Conservation (phyloP, 2,888 invertebrate species). For the Meiosimyza platycephala region DNA sequence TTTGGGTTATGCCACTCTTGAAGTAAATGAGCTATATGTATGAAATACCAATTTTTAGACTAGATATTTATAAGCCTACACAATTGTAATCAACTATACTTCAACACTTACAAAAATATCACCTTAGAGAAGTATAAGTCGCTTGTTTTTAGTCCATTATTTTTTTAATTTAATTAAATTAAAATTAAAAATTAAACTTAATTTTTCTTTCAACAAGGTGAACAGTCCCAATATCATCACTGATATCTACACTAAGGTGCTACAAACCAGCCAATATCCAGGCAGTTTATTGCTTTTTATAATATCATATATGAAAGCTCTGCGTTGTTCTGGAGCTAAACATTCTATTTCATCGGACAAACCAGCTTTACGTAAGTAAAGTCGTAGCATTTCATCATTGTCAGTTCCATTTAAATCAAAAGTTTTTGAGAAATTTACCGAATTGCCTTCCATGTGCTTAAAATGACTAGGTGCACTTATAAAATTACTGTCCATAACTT, state of each 20-base stretch:
- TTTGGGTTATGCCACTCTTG: too few relatives aligned
- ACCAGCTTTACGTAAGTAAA: conserved; percentile 58
- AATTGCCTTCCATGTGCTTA: conserved; percentile 53
- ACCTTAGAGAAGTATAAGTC: too few relatives aligned
- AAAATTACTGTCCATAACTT: conserved; percentile 53
- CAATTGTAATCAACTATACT: too few relatives aligned
- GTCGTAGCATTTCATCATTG: conserved; percentile 58
- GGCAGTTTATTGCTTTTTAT: conserved; percentile 60
- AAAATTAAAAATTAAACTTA: not conserved
- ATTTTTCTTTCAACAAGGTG: not conserved
- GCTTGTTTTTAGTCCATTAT: not conserved
- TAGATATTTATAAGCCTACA: too few relatives aligned
- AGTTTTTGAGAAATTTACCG: conserved; percentile 59
- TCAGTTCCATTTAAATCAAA: conserved; percentile 60
- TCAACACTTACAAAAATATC: too few relatives aligned
- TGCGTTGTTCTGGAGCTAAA: conserved; percentile 54
- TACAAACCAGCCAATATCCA: conserved; percentile 61
- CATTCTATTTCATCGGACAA: conserved; percentile 54
- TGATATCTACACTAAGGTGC: not conserved
- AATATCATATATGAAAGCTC: conserved; percentile 61
- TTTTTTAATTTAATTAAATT: not conserved
- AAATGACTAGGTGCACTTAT: conserved; percentile 59
- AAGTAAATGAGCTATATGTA: too few relatives aligned
- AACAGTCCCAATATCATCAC: not conserved
- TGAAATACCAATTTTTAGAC: too few relatives aligned